These are phyloP conservation scores for Lissocephala sabroskyi DNA, from an alignment of 2,888 invertebrate species.

Conservation along the genomic window DNA sequence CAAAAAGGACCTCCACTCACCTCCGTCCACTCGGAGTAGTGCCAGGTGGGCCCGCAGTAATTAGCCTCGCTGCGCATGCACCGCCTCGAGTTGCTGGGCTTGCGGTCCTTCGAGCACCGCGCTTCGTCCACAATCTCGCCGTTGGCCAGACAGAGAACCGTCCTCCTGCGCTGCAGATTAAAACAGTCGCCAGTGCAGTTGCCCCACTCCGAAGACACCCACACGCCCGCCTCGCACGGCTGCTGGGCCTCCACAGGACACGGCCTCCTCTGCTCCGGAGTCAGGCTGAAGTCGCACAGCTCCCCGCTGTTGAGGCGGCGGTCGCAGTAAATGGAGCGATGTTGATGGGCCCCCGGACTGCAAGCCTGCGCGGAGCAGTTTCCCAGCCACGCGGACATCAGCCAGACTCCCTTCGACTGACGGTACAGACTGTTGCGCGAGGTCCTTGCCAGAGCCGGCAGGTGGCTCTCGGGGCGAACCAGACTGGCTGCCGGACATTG, in stretches of 20 bases:
- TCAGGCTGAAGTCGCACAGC: constrained; percentile 75
- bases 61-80: constrained; percentile 73
- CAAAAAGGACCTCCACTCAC: constrained; percentile 61
- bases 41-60: constrained; percentile 72
- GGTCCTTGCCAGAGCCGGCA: neutral
- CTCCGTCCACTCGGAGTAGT: constrained; percentile 76
- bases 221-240: constrained; percentile 80
- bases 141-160: constrained; percentile 52
- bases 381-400: constrained; percentile 65
- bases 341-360: constrained; percentile 82
- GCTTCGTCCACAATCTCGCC: constrained; percentile 42
- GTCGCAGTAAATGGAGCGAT: constrained; percentile 80
- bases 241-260: constrained; percentile 75
- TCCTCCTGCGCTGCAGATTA: constrained; percentile 46
- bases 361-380: constrained; percentile 77
- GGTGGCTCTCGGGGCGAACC: neutral
- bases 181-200: constrained; percentile 69
- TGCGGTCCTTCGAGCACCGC: constrained; percentile 76
- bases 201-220: constrained; percentile 86
- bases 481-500: constrained; percentile 45
- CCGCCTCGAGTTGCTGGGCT: constrained; percentile 77
- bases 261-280: constrained; percentile 77
- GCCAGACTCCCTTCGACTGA: constrained; percentile 60
- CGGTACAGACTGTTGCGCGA: constrained; percentile 26
- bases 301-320: constrained; percentile 76